Evolutionary conservation across 2,113 vertebrate species (phyloP), one percentile per base, ranked within the genome.

Genomic region (Chionis minor): DNA sequence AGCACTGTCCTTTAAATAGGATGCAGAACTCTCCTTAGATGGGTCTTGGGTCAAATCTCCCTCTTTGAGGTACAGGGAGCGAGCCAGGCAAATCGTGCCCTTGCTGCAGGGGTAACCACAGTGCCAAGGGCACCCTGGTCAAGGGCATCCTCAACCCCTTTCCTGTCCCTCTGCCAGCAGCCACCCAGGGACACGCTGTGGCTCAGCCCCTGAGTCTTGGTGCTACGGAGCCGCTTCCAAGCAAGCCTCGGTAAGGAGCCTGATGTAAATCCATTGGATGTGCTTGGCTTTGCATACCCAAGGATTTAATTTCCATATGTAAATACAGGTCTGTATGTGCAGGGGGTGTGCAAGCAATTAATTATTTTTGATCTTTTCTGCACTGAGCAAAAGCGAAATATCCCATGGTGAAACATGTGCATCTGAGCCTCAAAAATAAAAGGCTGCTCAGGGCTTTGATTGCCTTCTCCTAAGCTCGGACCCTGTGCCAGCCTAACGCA

Each of bases 291-390:
- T 96, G 83, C 88, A 59, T 67, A 42, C 19, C 17, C 61, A 61
- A 88, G 90, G 91, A 83, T 90, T 95, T 91, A 40, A 95, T 95
- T 94, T 95, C 92, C 86, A 79, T 85, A 69, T 95, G 88, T 81
- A 95, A 93, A 96, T 85, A 56, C 33, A 30, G 83, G 69, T 27
- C 86, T 94, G 86, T 5, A 5, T 56, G 74, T 38, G 72, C 80
- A 79, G 82, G 65, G 72, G 58, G 65, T 72, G 67, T 81, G 86
- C 65, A 63, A 63, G 80, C 69, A 81, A 56, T 86, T 94, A 81
- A 72, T 84, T 79, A 67, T 81, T 91, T 92, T 69, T 94, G 63
- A 74, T 96, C 63, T 88, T n/a, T 52, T 59, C 73, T 22, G 38
- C 40, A 10, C 80, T 66, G 82, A 92, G 72, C 47, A 84, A 88